Evolutionary conservation across 2,888 invertebrate species (phyloP).

Genomic region (Pasiphila rectangulata): DNA sequence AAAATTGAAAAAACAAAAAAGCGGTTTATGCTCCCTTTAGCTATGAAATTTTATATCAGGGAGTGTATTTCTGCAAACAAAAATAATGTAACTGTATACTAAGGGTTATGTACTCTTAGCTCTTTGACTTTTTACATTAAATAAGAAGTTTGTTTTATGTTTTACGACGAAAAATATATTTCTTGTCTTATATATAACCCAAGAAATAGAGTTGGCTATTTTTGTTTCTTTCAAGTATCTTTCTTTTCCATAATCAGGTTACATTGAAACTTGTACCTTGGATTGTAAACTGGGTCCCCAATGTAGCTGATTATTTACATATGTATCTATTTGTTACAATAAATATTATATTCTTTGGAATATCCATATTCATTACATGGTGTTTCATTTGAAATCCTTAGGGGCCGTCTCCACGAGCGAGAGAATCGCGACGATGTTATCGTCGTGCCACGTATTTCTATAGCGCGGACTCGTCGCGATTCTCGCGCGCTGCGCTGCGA

Average conservation of each 20-base stretch:
- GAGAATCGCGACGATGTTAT: no score
- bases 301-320: constrained; percentile 62
- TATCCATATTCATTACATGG: constrained; percentile 58
- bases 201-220: constrained; percentile 68
- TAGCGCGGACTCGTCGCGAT: no score
- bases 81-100: constrained; percentile 73
- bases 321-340: constrained; percentile 67
- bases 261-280: constrained; percentile 63
- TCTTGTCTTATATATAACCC: constrained; percentile 56
- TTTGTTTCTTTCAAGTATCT: constrained; percentile 65
- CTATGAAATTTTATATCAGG: constrained; percentile 54
- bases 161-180: constrained; percentile 53
- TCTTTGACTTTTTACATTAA: constrained; percentile 73
- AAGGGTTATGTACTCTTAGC: constrained; percentile 56
- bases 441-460: no score
- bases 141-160: constrained; percentile 70
- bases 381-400: constrained; percentile 53
- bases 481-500: no score
- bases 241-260: constrained; percentile 59
- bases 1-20: constrained; percentile 73
- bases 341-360: constrained; percentile 62
- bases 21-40: constrained; percentile 63
- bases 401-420: no score
- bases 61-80: constrained; percentile 73
- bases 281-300: constrained; percentile 72